A percentile compares a stretch with the other conserved stretches of the same genome.
These are phyloP conservation scores for Cebidichthys violaceus DNA, from an alignment of 2,113 vertebrate genomes.

Conservation along the genomic window DNA sequence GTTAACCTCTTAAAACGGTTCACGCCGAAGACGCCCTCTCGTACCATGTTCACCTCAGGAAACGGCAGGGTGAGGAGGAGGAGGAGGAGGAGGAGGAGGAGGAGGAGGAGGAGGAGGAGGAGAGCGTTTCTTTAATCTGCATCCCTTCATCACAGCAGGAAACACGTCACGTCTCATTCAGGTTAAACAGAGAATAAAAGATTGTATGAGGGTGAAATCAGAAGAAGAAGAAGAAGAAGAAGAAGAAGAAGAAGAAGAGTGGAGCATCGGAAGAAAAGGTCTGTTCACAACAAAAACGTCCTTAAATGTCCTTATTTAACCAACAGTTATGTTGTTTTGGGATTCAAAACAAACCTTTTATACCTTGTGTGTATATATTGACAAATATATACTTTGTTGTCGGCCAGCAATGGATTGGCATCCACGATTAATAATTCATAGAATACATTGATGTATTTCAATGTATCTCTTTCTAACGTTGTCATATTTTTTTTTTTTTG, in stretches of 20 bases:
- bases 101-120: neutral
- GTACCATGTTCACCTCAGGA: neutral
- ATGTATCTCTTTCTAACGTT: neutral
- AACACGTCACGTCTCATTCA: neutral
- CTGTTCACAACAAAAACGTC: neutral
- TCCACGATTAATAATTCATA: neutral
- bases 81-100: neutral
- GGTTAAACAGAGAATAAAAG: neutral
- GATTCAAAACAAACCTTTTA: too few species aligned
- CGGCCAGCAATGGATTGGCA: neutral
- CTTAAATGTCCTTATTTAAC: too few species aligned
- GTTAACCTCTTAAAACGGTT: neutral
- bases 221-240: neutral
- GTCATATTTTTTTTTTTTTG: neutral
- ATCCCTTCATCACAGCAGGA: conserved; percentile 4
- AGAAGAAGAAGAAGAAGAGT: neutral
- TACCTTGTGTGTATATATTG: neutral
- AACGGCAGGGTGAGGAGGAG: neutral
- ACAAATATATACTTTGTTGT: neutral
- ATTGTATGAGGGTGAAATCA: neutral
- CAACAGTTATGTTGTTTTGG: too few species aligned
- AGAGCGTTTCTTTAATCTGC: neutral
- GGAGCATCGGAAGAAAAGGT: neutral
- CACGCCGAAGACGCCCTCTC: neutral
- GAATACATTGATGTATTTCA: neutral